phyloP scores from a whole-genome alignment of 2,797 vertebrate genomes.

The Tapirus indicus region DNA sequence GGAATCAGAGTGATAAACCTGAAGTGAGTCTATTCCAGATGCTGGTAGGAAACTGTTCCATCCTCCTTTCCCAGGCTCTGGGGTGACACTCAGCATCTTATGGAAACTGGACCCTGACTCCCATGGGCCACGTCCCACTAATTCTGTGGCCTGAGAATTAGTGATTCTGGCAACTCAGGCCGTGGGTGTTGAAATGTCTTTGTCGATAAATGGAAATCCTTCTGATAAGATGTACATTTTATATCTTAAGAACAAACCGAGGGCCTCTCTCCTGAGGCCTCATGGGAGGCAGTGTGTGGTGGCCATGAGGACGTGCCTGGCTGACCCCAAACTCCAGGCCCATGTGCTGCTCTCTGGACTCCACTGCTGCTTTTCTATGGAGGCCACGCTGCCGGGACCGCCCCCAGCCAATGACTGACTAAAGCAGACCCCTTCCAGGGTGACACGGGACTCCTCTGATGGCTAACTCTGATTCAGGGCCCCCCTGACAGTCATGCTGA shows the following conservation, averaged over 20 bases:
- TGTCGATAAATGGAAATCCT: background rate
- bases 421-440: background rate
- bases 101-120: background rate
- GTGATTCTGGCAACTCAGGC: background rate
- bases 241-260: too few relatives aligned
- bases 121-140: rapidly evolving
- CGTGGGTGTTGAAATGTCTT: background rate
- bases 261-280: background rate
- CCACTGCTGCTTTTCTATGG: too few relatives aligned
- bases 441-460: background rate
- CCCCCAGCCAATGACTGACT: background rate
- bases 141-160: background rate
- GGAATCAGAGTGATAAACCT: background rate
- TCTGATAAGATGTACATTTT: background rate
- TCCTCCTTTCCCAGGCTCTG: background rate
- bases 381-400: background rate
- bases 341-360: background rate
- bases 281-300: rapidly evolving
- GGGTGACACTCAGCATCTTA: rapidly evolving
- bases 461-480: background rate
- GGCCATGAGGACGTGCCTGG: background rate
- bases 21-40: background rate
- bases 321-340: background rate
- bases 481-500: background rate
- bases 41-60: background rate